Conservation (phyloP, 2,113 vertebrate species). For the Cervus canadensis region DNA sequence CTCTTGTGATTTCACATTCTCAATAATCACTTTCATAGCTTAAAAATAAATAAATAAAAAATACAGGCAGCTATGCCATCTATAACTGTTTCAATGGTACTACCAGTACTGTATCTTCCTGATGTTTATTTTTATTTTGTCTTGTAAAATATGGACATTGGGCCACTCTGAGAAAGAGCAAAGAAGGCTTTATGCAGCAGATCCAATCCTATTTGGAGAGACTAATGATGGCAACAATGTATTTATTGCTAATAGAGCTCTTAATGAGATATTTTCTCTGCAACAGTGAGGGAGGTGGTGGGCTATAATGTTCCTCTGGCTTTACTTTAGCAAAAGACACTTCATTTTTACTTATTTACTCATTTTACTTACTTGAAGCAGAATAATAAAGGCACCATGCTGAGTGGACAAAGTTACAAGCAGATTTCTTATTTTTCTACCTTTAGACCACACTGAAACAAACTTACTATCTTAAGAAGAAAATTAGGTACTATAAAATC, state of each 20-base stretch:
- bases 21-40: not conserved
- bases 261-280: not conserved
- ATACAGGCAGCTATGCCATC: not conserved
- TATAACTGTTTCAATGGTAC: not conserved
- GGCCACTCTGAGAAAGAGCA: not conserved
- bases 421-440: not conserved
- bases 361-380: not conserved
- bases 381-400: conserved; percentile 14
- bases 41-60: not conserved
- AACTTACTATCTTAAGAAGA: not conserved
- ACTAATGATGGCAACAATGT: not conserved
- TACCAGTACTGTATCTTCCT: not conserved
- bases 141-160: not conserved
- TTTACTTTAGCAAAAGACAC: not conserved
- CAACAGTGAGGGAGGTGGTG: not conserved
- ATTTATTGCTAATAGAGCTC: not conserved
- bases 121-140: conserved; percentile 10
- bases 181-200: not conserved
- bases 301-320: not conserved
- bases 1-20: conserved; percentile 33
- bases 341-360: not conserved
- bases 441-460: not conserved
- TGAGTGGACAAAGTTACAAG: not conserved
- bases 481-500: not conserved
- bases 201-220: not conserved